A percentile compares a stretch with the other conserved stretches of the same genome.
Evolutionary conservation across 2,797 vertebrate genomes (phyloP).

Genomic region (Avahi laniger): DNA sequence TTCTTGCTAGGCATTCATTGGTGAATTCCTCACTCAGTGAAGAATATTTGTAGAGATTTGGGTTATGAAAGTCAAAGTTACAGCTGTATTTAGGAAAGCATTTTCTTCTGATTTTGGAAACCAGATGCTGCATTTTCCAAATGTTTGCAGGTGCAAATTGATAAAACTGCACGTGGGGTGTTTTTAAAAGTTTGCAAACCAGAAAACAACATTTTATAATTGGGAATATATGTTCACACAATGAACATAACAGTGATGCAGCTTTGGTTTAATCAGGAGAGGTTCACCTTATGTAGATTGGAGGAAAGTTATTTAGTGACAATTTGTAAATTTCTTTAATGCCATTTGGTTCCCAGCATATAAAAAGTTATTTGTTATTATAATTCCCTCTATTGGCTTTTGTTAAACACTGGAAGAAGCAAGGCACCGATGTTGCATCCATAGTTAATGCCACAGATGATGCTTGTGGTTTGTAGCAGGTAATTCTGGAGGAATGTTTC

Average conservation of each 20-base stretch:
- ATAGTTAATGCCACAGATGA: not conserved
- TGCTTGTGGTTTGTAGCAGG: not conserved
- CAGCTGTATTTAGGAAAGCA: conserved; percentile 56
- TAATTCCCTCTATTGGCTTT: not conserved
- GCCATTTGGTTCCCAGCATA: not conserved
- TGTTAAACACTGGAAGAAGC: not conserved
- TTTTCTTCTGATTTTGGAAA: conserved; percentile 44
- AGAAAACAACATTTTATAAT: conserved; percentile 41
- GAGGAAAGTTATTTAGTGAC: not conserved
- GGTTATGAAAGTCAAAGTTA: conserved; percentile 19
- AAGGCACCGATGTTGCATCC: not conserved
- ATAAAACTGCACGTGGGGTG: conserved; percentile 38
- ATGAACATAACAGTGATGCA: not conserved
- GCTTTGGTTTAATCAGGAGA: not conserved
- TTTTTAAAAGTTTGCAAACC: conserved; percentile 57
- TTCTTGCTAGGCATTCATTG: not conserved
- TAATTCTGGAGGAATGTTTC: not conserved
- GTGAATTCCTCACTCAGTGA: not conserved
- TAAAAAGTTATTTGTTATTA: not conserved
- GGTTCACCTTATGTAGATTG: not conserved
- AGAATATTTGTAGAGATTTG: conserved; percentile 1
- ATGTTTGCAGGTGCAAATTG: conserved; percentile 56
- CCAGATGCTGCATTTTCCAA: not conserved
- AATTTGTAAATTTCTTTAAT: not conserved
- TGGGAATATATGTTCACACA: not conserved